Evolutionary conservation across 2,888 invertebrate genomes (phyloP).

Genomic region (Unio pictorum): DNA sequence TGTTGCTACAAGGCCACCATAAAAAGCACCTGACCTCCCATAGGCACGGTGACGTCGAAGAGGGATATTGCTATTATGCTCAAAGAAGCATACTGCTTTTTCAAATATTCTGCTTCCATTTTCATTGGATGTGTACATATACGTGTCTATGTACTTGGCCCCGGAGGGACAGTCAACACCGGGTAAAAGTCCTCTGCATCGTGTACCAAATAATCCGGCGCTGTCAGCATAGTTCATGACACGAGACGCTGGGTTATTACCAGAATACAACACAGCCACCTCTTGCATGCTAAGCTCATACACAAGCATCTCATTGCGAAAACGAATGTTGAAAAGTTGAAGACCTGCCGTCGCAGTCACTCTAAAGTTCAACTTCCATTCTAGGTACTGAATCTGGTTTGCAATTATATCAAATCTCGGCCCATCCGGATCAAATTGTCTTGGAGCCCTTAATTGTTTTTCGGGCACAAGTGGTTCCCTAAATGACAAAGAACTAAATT

Average conservation of each 20-base stretch:
- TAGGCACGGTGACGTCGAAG: constrained; percentile 62
- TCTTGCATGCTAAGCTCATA: constrained; percentile 69
- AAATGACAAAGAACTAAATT: constrained; percentile 49
- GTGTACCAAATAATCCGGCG: constrained; percentile 58
- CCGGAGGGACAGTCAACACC: constrained; percentile 65
- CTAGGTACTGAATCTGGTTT: constrained; percentile 57
- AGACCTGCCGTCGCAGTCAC: constrained; percentile 58
- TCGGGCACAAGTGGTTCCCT: constrained; percentile 43
- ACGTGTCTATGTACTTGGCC: constrained; percentile 55
- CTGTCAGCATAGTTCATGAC: constrained; percentile 61
- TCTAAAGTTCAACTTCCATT: constrained; percentile 61
- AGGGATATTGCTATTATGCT: constrained; percentile 56
- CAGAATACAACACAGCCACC: constrained; percentile 63
- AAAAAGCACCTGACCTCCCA: constrained; percentile 53
- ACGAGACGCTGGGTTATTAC: constrained; percentile 53
- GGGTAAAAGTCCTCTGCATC: constrained; percentile 56
- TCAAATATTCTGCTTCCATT: constrained; percentile 42
- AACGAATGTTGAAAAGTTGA: constrained; percentile 57
- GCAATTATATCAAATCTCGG: constrained; percentile 52
- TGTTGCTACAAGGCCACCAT: constrained; percentile 52
- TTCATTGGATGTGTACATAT: constrained; percentile 53
- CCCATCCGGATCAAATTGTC: constrained; percentile 56
- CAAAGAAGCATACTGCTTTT: constrained; percentile 65
- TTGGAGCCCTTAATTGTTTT: constrained; percentile 48
- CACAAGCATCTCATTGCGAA: constrained; percentile 57